Base-by-base conservation (phyloP, 2,797 vertebrate genomes). In the Menidia menidia region DNA sequence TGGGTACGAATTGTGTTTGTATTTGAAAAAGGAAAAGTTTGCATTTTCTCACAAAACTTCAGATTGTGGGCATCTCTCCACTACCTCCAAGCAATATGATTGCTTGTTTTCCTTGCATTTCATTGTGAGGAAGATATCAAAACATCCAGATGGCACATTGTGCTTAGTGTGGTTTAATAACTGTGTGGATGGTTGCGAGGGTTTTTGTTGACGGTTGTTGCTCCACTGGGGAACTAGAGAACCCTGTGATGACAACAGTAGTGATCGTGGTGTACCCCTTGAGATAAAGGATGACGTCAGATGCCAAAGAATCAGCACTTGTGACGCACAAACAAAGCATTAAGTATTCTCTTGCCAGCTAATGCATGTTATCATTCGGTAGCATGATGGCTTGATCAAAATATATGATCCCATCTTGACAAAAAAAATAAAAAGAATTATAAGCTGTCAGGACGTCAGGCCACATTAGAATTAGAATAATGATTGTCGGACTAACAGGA, bases 401-500 rank as follows among this genome's bases (percentile, higher is more conserved):
- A 90, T 84, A 76, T 82, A 73, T 83, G 84, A 89, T 85, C 82
- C 79, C 53, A 50, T 87, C 83, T 84, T 89, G 75, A 70, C 80
- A 72, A 74, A 75, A 66, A 81, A 91, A 82, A 48, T 72, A 88
- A 72, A 74, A 75, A 66, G 80, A 91, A 82, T 51, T 72, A 88
- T 90, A 89, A 91, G 87, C 87, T 89, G 87, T 88, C 83, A 65
- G 78, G 78, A 89, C 90, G 89, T 81, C 87, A 86, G 84, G 86
- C 86, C 85, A 81, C 84, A 81, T 89, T 81, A 88, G 87, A 92
- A 92, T 93, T 92, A 93, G 81, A 84, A 82, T 86, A 14, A 56
- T 83, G 87, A 93, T 92, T 89, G 90, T 92, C 86, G 55, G 84
- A 82, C 83, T 91, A 93, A 94, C 87, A 70, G 82, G 85, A 91